Evolutionary conservation across 2,113 vertebrate species (phyloP), one percentile per base, ranked within the genome.

Genomic region (Seriola dumerili): DNA sequence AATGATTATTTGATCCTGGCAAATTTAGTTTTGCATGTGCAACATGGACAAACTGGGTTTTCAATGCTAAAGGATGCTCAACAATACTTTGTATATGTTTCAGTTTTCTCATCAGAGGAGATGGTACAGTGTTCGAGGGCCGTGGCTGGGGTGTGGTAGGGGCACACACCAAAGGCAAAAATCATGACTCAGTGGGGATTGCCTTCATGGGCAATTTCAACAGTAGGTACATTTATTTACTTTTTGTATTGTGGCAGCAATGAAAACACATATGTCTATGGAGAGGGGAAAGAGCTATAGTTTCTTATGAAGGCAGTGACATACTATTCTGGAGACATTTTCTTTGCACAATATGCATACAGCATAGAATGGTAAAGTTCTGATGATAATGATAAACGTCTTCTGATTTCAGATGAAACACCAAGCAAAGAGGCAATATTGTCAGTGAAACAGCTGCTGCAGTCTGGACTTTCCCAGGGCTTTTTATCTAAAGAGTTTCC

Each of bases 151-250:
- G 90, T 1, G 46, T 94, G 21, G 84, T 92, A 1, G 96, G 96
- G 0, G 87, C 93, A 6, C 96, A 97, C 36, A 84, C 95, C 59
- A 93, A 87, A 17, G 90, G 90, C 19, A 90, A 95, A 88, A 96
- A 96, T 69, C 61, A 85, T 16, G 81, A 94, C 78, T 95, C 96
- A 11, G 63, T 96, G 12, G 96, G 96, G 10, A 83, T 97, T 46
- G 95, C 95, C 14, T 95, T 97, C 87, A 95, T 97, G 38, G 96
- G 96, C 14, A 91, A 88, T 84, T 96, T 94, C 61, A 92, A 89
- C 29, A 88, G 96, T 97, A 91, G 92, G 84, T 13, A 17, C 9
- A 36, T 14, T 11, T 57, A 17, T 25, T 16, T 67, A 42, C 10
- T 17, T 50, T 73, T 61, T 80, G 5, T 36, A 9, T 52, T 42